Percentiles rank a stretch among this genome's conserved stretches.
Conservation (phyloP, 1,140 invertebrate species). For the Calliphora vicina region DNA sequence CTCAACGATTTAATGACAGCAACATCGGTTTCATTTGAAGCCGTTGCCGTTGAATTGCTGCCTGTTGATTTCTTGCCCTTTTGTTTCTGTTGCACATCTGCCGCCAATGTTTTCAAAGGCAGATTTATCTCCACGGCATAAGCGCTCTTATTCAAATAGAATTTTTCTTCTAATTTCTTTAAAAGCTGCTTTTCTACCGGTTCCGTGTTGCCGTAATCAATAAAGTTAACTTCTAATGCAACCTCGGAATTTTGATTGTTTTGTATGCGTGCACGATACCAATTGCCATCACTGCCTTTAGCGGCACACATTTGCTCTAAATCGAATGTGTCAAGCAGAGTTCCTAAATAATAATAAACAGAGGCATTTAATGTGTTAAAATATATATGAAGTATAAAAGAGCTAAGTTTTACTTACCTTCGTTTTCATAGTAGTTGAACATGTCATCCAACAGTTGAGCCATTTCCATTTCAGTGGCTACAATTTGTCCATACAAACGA, state of each 20-base stretch:
- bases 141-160: conserved; percentile 64
- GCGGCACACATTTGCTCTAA: conserved; percentile 68
- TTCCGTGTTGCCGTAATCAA: conserved; percentile 83
- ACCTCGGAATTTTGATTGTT: conserved; percentile 49
- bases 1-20: conserved; percentile 33
- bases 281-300: conserved; percentile 70
- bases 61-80: conserved; percentile 26
- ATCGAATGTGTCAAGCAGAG: conserved; percentile 45
- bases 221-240: conserved; percentile 69
- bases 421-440: conserved; percentile 68
- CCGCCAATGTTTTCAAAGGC: conserved; percentile 45
- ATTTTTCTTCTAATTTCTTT: conserved; percentile 66
- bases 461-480: conserved; percentile 58
- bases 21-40: conserved; percentile 19
- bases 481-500: conserved; percentile 71
- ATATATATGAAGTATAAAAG: neutral
- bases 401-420: conserved; percentile 47
- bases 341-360: too few relatives aligned
- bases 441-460: conserved; percentile 65
- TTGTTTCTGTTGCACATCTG: conserved; percentile 28
- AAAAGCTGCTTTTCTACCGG: conserved; percentile 64
- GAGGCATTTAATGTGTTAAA: neutral
- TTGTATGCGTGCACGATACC: conserved; percentile 72
- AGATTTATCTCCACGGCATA: conserved; percentile 66
- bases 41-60: neutral